Conservation (phyloP, 1,140 invertebrate species). For the Lethrus apterus region DNA sequence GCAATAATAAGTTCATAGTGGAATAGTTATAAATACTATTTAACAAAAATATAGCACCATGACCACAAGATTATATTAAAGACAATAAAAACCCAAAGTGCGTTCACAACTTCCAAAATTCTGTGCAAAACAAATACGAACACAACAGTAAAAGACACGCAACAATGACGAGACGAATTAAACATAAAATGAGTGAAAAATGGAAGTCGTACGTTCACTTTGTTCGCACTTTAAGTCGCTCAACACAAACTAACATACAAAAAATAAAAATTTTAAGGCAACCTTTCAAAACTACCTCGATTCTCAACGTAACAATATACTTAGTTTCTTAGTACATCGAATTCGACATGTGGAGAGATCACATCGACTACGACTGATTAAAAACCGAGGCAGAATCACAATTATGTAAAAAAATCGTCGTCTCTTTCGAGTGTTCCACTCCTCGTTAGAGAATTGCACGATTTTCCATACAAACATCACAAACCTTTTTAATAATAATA, state of each 20-base stretch:
- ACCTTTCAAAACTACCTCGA: slow-evolving; percentile 11
- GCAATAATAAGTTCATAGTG: slow-evolving; percentile 13
- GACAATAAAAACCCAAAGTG: too few relatives aligned
- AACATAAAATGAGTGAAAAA: too few relatives aligned
- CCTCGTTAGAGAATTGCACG: not conserved
- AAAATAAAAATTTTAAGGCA: slow-evolving; percentile 13
- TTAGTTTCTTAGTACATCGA: not conserved
- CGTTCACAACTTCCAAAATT: too few relatives aligned
- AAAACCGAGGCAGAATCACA: slow-evolving; percentile 11
- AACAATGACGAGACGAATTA: not conserved
- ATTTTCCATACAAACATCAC: slow-evolving; percentile 1
- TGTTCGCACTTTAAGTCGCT: slow-evolving; percentile 3
- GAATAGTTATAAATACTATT: slow-evolving; percentile 16
- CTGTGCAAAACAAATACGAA: not conserved
- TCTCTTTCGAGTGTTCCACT: slow-evolving; percentile 9
- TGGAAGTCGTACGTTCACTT: too few relatives aligned
- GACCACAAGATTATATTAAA: slow-evolving; percentile 10
- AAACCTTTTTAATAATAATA: slow-evolving; percentile 6
- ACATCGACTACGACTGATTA: not conserved
- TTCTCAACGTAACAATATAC: not conserved
- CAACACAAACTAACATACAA: slow-evolving; percentile 2
- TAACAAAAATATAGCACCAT: slow-evolving; percentile 15
- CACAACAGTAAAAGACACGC: not conserved
- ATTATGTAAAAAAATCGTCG: not conserved
- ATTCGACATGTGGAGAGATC: slow-evolving; percentile 6